These are phyloP conservation scores for Caenorhabditis angaria DNA, from an alignment of 2,888 invertebrate species.

Conservation along the genomic window DNA sequence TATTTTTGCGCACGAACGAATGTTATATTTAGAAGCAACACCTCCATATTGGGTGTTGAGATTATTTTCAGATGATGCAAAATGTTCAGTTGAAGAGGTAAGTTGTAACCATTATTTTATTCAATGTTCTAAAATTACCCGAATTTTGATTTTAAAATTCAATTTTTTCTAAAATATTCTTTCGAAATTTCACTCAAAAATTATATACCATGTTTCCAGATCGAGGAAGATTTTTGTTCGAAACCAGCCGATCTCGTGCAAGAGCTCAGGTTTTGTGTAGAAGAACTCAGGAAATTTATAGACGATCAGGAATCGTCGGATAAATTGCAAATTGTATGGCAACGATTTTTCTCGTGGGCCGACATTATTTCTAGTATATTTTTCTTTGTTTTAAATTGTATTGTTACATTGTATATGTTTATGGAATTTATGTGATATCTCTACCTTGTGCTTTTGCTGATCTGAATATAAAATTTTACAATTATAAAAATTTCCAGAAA, in stretches of 20 bases:
- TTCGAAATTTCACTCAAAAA: not conserved
- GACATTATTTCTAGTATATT: conserved; percentile 52
- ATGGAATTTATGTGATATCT: conserved; percentile 33
- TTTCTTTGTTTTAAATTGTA: conserved; percentile 51
- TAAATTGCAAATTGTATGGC: conserved; percentile 54
- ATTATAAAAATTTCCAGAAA: not conserved
- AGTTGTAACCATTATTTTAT: not conserved
- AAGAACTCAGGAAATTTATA: conserved; percentile 45
- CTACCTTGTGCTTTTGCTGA: not conserved
- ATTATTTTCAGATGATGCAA: conserved; percentile 41
- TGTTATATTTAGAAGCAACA: conserved; percentile 46
- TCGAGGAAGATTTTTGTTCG: conserved; percentile 51
- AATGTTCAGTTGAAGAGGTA: conserved; percentile 30
- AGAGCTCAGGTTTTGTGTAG: conserved; percentile 55
- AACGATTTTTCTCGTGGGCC: conserved; percentile 57
- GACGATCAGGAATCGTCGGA: conserved; percentile 52
- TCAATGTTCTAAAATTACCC: not conserved
- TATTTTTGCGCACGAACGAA: conserved; percentile 58
- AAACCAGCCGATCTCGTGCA: conserved; percentile 52
- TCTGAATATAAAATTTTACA: no score
- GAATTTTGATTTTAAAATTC: not conserved
- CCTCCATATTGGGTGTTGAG: conserved; percentile 48
- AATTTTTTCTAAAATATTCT: not conserved
- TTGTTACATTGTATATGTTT: conserved; percentile 49
- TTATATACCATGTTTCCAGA: conserved; percentile 23